Base-by-base conservation (phyloP, 2,797 vertebrate species). In the Trematomus bernacchii region DNA sequence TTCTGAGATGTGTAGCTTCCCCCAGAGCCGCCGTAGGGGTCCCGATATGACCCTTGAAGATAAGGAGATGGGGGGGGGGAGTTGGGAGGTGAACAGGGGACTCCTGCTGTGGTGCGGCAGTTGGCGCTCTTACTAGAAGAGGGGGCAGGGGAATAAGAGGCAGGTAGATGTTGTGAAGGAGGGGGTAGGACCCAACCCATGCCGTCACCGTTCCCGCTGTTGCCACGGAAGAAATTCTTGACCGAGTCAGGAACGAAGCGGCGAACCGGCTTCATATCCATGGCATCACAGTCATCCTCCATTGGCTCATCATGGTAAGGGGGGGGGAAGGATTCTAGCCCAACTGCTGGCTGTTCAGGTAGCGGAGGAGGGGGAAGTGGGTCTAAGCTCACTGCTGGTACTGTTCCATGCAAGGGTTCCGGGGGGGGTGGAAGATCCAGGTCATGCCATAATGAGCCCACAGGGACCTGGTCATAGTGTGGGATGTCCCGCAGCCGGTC, bases 231-330 rank as follows among this genome's bases (percentile, higher is more conserved):
- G 66, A 98, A 96, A 80, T 96, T 96, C 85, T 98, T 99, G 94
- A 97, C 94, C 0, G 97, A 98, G 88, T 97, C 94, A 0, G 97
- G 97, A 78, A 98, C 91, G 77, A 98, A 98, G 65, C 96, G 96
- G n/a, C 86, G 94, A 0, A 97, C 89, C 0, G 97, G 97, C 72
- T 97, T 97, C 21, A 97, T 95, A 76, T 97, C 96, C 74, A 96
- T 95, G 58, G 85, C 87, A 0, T 90, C 79, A n/a, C 68, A 71
- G 3, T 92, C 84, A 0, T 23, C 30, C 14, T 91, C 91, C 10
- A 53, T 15, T 3, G 70, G 67, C 19, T 86, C 76, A 3, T 74
- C 77, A 16, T 95, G 91, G 37, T 91, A 87, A 14, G 93, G 87
- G 14, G 91, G 92, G 76, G 86, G 87, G 79, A 93, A 91, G 14